A percentile compares a stretch with the other conserved stretches of the same genome.
Conservation (phyloP, 2,113 vertebrate genomes). For the Pangasianodon hypophthalmus region DNA sequence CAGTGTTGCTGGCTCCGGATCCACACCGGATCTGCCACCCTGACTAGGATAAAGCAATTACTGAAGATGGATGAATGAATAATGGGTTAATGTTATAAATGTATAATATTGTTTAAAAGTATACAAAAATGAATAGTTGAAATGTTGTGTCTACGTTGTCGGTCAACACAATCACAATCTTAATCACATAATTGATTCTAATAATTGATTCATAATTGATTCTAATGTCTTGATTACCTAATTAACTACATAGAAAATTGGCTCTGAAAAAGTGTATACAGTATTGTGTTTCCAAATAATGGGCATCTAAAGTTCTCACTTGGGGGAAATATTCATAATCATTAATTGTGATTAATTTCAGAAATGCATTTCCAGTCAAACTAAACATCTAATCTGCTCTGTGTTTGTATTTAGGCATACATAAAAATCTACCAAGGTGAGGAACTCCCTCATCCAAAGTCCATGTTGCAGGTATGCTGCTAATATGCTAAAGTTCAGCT, state of each 20-base stretch:
- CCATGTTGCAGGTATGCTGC: conserved; percentile 27
- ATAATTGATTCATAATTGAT: too few species aligned
- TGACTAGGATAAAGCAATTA: not conserved
- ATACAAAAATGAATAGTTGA: not conserved
- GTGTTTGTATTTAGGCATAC: conserved; percentile 14
- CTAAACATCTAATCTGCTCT: not conserved
- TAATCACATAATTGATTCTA: not conserved
- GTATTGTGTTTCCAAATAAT: not conserved
- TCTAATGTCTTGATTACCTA: not conserved
- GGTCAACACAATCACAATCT: not conserved
- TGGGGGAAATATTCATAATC: not conserved
- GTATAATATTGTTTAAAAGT: not conserved
- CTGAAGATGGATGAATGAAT: not conserved
- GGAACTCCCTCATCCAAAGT: conserved; percentile 33
- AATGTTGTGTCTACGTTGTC: not conserved
- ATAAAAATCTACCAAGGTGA: conserved; percentile 37
- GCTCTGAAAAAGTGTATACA: not conserved
- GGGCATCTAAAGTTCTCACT: not conserved
- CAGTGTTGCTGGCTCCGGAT: not conserved
- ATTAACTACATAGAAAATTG: not conserved
- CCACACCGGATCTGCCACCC: not conserved
- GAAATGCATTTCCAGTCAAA: not conserved
- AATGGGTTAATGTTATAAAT: not conserved
- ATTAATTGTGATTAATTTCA: not conserved
- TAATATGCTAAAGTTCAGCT: not conserved